These are phyloP conservation scores for Carduelis carduelis DNA, from an alignment of 2,797 vertebrate genomes.

Conservation along the genomic window DNA sequence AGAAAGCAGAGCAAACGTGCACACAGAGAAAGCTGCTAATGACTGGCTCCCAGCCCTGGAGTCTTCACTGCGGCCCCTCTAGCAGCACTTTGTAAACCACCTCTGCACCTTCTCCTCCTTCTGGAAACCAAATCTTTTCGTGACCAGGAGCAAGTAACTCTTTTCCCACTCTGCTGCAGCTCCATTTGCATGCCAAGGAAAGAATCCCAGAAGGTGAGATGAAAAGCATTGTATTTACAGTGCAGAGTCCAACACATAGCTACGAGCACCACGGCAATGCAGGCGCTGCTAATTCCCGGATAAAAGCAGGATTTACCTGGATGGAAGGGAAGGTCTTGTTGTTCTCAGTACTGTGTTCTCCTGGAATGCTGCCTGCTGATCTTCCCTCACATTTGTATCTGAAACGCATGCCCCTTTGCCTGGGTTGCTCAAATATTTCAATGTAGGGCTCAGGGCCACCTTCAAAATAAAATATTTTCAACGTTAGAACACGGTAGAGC, in stretches of 20 bases:
- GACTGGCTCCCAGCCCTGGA: not conserved
- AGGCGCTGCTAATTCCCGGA: not conserved
- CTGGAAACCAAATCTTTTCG: not conserved
- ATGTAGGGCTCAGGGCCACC: constrained; percentile 84
- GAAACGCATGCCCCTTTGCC: constrained; percentile 97
- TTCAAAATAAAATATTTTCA: constrained; percentile 54
- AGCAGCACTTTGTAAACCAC: not conserved
- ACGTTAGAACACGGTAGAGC: not conserved
- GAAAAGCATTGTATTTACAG: not conserved
- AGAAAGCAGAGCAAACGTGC: not conserved
- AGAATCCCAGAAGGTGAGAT: not conserved
- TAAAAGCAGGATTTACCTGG: constrained; percentile 78
- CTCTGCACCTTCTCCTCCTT: not conserved
- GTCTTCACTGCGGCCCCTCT: not conserved
- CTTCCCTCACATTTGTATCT: constrained; percentile 97
- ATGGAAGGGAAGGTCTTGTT: constrained; percentile 94
- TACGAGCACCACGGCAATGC: not conserved
- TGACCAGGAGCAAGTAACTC: not conserved
- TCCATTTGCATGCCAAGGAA: not conserved
- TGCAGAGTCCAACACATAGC: not conserved
- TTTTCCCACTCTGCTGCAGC: not conserved
- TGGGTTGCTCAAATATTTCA: constrained; percentile 94
- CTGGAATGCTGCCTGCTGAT: constrained; percentile 96
- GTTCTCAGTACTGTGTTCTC: constrained; percentile 92
- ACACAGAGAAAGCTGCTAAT: not conserved